These are phyloP conservation scores for Antrozous pallidus DNA, from an alignment of 2,797 vertebrate species.

Conservation along the genomic window DNA sequence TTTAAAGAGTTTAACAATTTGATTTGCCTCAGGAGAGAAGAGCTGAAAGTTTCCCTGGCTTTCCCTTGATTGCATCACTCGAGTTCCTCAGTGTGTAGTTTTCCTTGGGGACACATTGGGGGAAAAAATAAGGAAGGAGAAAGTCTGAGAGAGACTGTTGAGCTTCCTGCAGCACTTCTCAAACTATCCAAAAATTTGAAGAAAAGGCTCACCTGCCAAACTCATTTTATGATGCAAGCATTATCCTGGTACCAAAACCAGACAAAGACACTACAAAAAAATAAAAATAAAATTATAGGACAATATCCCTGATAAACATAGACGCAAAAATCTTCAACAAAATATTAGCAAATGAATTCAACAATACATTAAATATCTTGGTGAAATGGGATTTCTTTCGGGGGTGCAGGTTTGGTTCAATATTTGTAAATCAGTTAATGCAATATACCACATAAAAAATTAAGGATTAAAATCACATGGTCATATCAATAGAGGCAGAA, in stretches of 20 bases:
- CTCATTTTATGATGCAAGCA: background rate
- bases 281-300: background rate
- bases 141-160: background rate
- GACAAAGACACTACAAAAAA: background rate
- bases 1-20: background rate
- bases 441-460: background rate
- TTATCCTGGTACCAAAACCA: background rate
- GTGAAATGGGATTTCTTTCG: background rate
- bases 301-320: background rate
- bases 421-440: background rate
- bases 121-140: background rate
- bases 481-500: background rate
- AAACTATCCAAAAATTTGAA: too few species aligned
- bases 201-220: too few species aligned
- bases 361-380: background rate
- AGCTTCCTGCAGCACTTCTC: background rate
- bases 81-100: background rate
- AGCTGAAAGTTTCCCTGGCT: background rate
- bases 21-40: conserved; percentile 16
- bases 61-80: background rate
- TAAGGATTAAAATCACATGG: background rate
- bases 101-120: background rate
- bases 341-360: background rate
- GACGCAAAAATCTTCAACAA: background rate
- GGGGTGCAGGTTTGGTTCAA: background rate